phyloP scores from a whole-genome alignment of 2,888 invertebrate species.

The Drosophila phalerata region DNA sequence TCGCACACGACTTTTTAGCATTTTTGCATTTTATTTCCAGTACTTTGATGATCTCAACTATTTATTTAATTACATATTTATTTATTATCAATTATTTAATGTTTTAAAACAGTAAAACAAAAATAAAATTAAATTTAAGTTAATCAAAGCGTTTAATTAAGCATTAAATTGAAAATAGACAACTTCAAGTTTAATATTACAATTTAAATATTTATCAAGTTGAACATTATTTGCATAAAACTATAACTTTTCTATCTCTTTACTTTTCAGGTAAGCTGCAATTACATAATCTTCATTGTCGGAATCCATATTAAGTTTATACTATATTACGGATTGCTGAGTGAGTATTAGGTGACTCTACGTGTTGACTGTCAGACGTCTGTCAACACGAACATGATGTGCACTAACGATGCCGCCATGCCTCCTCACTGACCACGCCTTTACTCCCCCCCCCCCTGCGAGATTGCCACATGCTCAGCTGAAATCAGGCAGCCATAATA shows the following conservation, averaged over 20 bases:
- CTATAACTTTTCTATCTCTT: slow-evolving; percentile 2
- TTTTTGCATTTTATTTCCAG: slow-evolving; percentile 6
- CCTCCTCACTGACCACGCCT: slow-evolving; percentile 46
- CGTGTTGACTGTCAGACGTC: slow-evolving; percentile 75
- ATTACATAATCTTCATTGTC: slow-evolving; percentile 17
- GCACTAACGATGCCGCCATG: slow-evolving; percentile 62
- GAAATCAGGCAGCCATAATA: slow-evolving; percentile 73
- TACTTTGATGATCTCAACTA: slow-evolving; percentile 6
- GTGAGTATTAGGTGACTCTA: slow-evolving; percentile 72
- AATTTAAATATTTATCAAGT: neutral
- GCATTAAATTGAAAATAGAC: too few relatives aligned
- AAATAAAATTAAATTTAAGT: too few relatives aligned
- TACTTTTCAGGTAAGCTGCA: slow-evolving; percentile 60
- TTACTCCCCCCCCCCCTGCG: neutral
- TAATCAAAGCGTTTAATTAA: too few relatives aligned
- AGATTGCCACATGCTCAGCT: neutral
- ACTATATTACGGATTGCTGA: slow-evolving; percentile 25
- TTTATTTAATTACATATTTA: neutral
- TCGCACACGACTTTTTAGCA: slow-evolving; percentile 35
- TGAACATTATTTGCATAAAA: neutral
- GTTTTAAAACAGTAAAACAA: too few relatives aligned
- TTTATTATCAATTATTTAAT: neutral
- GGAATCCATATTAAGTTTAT: slow-evolving; percentile 59
- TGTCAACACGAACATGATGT: slow-evolving; percentile 72
- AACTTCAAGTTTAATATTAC: too few relatives aligned